Evolutionary conservation across 2,113 vertebrate species (phyloP), one percentile per base, ranked within the genome.

Genomic region (Vombatus ursinus): DNA sequence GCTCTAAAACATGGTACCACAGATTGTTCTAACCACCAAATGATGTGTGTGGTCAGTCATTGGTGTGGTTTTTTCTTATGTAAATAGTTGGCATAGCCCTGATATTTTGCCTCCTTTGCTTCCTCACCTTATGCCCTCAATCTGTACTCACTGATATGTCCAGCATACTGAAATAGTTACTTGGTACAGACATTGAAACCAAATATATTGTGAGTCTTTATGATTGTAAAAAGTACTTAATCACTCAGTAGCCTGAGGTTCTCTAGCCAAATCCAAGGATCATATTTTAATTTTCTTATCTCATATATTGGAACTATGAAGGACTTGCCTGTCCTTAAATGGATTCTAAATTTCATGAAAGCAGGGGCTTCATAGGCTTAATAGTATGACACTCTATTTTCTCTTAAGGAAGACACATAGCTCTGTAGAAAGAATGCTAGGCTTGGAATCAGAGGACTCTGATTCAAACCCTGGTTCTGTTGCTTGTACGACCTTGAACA

Each of bases 21-120:
- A 92, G 31, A 96, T 95, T 96, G 52, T 31, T 96, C 90, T 93
- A 24, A 61, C 51, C 54, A 44, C 48, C 48, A 28, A 97, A 93
- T 96, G 54, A 93, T 22, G 53, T 96, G 61, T 84, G 51, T 93
- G 90, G 52, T 44, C 31, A 50, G 90, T 51, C 48, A 93, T 92
- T 37, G 31, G 47, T 37, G 3, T 68, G 92, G 24, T 44, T 31
- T 24, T 52, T n/a, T 93, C 94, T 91, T 50, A 26, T 92, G 92
- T 94, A 44, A 97, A 91, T 48, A 51, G 14, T 93, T 95, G 51
- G 94, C 95, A 49, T 94, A 96, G 91, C 96, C 49, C 92, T 61
- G 28, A n/a, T 0, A 77, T 52, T 19, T 57, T 53, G 61, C 93
- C 91, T 8, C 53, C 90, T 93, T 96, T 95, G 31, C n/a, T 92